phyloP scores from a whole-genome alignment of 2,797 vertebrate species.

The Menidia menidia region DNA sequence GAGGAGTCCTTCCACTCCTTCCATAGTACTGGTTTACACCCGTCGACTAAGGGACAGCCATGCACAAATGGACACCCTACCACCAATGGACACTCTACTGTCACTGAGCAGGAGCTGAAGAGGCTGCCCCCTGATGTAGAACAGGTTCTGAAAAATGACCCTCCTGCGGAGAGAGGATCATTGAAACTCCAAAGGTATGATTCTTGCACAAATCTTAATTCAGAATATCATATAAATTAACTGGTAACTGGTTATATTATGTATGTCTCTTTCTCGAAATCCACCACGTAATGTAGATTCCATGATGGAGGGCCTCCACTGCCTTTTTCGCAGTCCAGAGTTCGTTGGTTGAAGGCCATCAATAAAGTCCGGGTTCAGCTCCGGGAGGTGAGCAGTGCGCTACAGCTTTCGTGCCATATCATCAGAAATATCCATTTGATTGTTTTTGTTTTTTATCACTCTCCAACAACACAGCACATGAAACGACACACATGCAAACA shows the following conservation, averaged over 20 bases:
- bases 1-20: slow-evolving; percentile 88
- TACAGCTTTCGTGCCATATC: slow-evolving; percentile 11
- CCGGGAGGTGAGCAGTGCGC: slow-evolving; percentile 89
- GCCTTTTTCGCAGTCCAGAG: slow-evolving; percentile 88
- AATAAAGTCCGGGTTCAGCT: slow-evolving; percentile 94
- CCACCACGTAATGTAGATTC: slow-evolving; percentile 58
- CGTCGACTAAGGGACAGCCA: slow-evolving; percentile 71
- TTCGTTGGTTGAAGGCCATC: slow-evolving; percentile 94
- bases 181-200: slow-evolving; percentile 74
- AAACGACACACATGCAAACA: neutral
- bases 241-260: neutral
- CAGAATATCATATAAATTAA: neutral
- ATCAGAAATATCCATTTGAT: slow-evolving; percentile 11
- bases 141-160: slow-evolving; percentile 56
- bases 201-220: neutral
- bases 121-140: slow-evolving; percentile 49
- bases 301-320: slow-evolving; percentile 81
- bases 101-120: slow-evolving; percentile 48
- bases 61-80: slow-evolving; percentile 60
- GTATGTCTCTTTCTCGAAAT: slow-evolving; percentile 22
- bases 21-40: slow-evolving; percentile 82
- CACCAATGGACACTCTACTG: slow-evolving; percentile 66
- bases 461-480: neutral
- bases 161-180: slow-evolving; percentile 59
- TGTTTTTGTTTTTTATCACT: neutral